A percentile compares a stretch with the other conserved stretches of the same genome.
Evolutionary conservation across 1,140 invertebrate species (phyloP).

Genomic region (Drosophila oshimai): DNA sequence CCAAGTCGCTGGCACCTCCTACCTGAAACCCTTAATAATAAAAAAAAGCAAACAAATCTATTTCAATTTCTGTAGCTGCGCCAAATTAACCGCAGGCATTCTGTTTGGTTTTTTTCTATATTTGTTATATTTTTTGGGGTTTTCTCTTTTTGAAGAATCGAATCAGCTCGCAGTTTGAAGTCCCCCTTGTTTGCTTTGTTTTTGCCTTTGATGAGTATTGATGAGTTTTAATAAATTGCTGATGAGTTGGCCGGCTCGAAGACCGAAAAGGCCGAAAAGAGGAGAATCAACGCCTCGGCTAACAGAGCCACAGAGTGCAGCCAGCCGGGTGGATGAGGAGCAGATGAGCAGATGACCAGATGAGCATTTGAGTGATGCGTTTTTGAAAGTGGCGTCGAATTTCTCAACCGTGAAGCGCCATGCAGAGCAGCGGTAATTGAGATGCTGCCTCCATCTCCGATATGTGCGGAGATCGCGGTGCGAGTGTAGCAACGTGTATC

Average conservation of each 20-base stretch:
- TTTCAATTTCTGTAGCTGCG: slow-evolving; percentile 74
- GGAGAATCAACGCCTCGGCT: slow-evolving; percentile 36
- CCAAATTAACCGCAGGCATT: slow-evolving; percentile 77
- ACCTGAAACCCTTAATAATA: slow-evolving; percentile 6
- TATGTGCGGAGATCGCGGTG: background rate
- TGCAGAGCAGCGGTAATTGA: slow-evolving; percentile 77
- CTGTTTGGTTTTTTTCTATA: slow-evolving; percentile 8
- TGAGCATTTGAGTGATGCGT: slow-evolving; percentile 73
- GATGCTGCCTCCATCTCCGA: slow-evolving; percentile 55
- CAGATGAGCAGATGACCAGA: slow-evolving; percentile 24
- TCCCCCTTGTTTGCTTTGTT: slow-evolving; percentile 27
- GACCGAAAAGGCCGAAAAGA: background rate
- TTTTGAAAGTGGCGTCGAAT: slow-evolving; percentile 81
- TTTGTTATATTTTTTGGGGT: background rate
- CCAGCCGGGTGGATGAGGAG: background rate
- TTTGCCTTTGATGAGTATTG: slow-evolving; percentile 73
- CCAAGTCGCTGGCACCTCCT: background rate
- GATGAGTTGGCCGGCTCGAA: slow-evolving; percentile 57
- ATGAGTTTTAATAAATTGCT: slow-evolving; percentile 82
- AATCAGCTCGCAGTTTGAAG: slow-evolving; percentile 38
- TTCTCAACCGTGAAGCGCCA: slow-evolving; percentile 79
- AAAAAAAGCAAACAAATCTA: slow-evolving; percentile 63
- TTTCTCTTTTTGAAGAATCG: slow-evolving; percentile 35
- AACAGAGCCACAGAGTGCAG: slow-evolving; percentile 54
- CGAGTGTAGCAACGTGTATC: slow-evolving; percentile 50